These are phyloP conservation scores for Odontesthes bonariensis DNA, from an alignment of 2,113 vertebrate species.

Conservation along the genomic window DNA sequence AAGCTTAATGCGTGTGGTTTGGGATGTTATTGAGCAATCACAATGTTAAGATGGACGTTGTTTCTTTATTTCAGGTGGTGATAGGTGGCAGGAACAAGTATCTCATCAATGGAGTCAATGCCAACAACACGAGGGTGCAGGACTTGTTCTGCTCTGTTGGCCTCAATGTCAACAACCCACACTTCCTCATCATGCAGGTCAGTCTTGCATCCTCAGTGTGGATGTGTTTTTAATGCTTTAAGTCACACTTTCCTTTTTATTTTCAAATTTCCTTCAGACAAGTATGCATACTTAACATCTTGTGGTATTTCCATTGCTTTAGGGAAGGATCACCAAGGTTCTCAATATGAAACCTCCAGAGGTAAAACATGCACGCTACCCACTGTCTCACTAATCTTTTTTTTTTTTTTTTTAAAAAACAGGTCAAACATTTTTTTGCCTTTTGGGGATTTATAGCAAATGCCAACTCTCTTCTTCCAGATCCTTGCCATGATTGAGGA, in stretches of 20 bases:
- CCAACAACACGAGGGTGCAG: slow-evolving; percentile 89
- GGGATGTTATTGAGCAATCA: not conserved
- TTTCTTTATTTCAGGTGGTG: slow-evolving; percentile 80
- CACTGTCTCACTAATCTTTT: not conserved
- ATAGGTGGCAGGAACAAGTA: slow-evolving; percentile 95
- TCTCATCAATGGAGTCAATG: slow-evolving; percentile 93
- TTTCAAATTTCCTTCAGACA: not conserved
- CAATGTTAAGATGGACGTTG: not conserved
- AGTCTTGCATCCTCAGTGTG: slow-evolving; percentile 5
- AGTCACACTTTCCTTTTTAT: not conserved
- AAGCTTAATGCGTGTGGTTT: not conserved
- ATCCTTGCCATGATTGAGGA: slow-evolving; percentile 97
- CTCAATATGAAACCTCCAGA: slow-evolving; percentile 98
- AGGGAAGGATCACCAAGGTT: slow-evolving; percentile 98
- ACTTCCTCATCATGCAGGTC: slow-evolving; percentile 99
- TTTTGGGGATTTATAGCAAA: not conserved
- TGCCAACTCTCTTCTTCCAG: slow-evolving; percentile 69
- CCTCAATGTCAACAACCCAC: slow-evolving; percentile 97
- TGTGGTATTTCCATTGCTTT: slow-evolving; percentile 39
- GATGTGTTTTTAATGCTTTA: not conserved
- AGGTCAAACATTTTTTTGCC: not conserved
- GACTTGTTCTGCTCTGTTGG: slow-evolving; percentile 96
- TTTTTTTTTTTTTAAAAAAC: too few relatives aligned
- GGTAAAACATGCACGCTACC: slow-evolving; percentile 79
- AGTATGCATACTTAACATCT: not conserved